Evolutionary conservation across 2,113 vertebrate genomes (phyloP).

Genomic region (Oriolus oriolus): DNA sequence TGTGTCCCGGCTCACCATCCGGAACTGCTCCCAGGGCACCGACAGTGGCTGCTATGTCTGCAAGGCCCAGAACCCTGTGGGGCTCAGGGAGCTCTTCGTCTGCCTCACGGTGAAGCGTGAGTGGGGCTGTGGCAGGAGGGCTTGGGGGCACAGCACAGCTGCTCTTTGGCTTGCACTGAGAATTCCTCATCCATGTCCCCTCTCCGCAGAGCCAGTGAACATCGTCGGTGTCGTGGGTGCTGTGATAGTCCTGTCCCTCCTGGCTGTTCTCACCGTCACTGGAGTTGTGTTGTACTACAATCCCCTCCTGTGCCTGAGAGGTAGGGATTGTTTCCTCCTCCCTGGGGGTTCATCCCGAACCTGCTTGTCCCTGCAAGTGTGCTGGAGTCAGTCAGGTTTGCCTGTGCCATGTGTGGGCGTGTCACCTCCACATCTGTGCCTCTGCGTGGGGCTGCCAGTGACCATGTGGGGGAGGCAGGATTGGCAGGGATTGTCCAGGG

Average conservation of each 20-base stretch:
- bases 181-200: not conserved
- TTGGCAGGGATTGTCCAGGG: not conserved
- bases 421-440: accelerated
- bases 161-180: not conserved
- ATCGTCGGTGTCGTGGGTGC: slow-evolving; percentile 61
- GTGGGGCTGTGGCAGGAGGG: slow-evolving; percentile 19
- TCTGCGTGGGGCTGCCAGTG: accelerated
- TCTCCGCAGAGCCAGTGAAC: slow-evolving; percentile 66
- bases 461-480: not conserved
- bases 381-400: not conserved
- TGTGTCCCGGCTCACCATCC: slow-evolving; percentile 78
- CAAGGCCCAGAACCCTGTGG: slow-evolving; percentile 83
- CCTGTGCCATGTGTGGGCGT: accelerated
- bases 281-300: slow-evolving; percentile 67
- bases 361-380: not conserved
- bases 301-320: slow-evolving; percentile 69
- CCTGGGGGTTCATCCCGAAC: not conserved
- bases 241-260: slow-evolving; percentile 61
- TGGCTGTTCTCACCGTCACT: slow-evolving; percentile 46
- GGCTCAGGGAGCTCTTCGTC: slow-evolving; percentile 74
- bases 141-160: not conserved
- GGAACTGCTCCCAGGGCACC: slow-evolving; percentile 73
- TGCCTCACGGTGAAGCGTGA: slow-evolving; percentile 85
- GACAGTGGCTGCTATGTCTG: slow-evolving; percentile 85
- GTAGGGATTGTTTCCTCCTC: slow-evolving; percentile 32